Conservation (phyloP, 2,888 invertebrate species). For the Capitulum mitella region DNA sequence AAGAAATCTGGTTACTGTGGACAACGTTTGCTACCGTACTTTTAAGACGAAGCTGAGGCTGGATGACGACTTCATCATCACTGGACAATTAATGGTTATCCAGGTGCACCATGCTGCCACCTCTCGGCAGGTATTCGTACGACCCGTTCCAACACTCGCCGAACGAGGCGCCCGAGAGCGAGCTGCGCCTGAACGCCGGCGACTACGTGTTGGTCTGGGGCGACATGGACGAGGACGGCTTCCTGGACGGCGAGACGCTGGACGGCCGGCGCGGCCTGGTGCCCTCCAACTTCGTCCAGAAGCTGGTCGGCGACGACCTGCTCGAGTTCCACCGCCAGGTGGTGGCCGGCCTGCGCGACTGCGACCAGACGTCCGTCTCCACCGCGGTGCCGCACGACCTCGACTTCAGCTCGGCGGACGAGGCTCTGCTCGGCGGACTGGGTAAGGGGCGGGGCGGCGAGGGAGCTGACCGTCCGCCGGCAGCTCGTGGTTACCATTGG, state of each 20-base stretch:
- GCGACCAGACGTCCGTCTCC: conserved; percentile 49
- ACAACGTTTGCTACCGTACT: no score
- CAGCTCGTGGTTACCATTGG: no score
- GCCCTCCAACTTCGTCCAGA: conserved; percentile 91
- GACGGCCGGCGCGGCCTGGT: conserved; percentile 90
- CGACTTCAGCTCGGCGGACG: conserved; percentile 36
- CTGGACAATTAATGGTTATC: no score
- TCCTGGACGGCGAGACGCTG: conserved; percentile 88
- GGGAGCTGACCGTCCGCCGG: no score
- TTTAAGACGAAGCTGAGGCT: no score
- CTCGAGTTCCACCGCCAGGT: conserved; percentile 84
- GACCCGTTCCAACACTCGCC: conserved; percentile 64
- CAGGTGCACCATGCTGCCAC: no score
- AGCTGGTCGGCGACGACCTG: conserved; percentile 80
- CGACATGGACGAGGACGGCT: conserved; percentile 56
- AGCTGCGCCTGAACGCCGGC: conserved; percentile 83
- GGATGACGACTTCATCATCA: no score
- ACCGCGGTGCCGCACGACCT: conserved; percentile 42
- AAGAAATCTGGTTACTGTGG: no score
- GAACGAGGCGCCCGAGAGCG: conserved; percentile 87
- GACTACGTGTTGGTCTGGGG: conserved; percentile 90
- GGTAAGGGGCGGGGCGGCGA: neutral
- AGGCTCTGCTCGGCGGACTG: conserved; percentile 29
- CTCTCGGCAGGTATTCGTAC: conserved; percentile 60
- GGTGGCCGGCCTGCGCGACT: conserved; percentile 53